Evolutionary conservation across 2,888 invertebrate genomes (phyloP), one percentile per base, ranked within the genome.

Genomic region (Abscondita cerata): DNA sequence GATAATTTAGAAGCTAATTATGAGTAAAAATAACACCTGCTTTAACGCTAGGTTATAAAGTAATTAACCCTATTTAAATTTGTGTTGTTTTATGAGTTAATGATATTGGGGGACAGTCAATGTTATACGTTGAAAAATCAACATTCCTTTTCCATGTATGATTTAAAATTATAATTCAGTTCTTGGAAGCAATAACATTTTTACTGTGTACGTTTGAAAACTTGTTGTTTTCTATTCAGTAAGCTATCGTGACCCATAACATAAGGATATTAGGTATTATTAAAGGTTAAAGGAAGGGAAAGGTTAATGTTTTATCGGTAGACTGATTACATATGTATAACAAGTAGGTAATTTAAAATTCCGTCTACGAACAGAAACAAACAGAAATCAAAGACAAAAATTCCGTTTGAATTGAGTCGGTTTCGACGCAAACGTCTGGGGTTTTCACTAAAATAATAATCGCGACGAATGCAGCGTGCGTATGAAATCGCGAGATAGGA

Each of bases 401-500:
- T 56, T 56, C 56, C 50, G 56, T 56, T 56, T 56, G 56, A 56
- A 56, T 56, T 31, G 50, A 56, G 50, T n/a, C 50, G 50, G 56
- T 50, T 56, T 56, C 50, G 31, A 50, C 40, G 56, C 56, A 56
- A 59, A 59, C 58, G 52, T 62, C 58, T 50, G 50, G 15, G 18
- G 48, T 41, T 41, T 47, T 52, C 48, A 44, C 19, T 59, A 69
- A 56, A 56, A 67, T 67, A 64, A 65, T 64, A 69, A 66, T 67
- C 64, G 63, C 66, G 65, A 62, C 67, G 58, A 60, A 66, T 63
- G 56, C 66, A 70, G 67, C 59, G 68, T 62, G 68, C 70, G 70
- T 67, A 64, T 69, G 65, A 72, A 72, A 72, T 72, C 70, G 68
- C 62, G 47, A 71, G 71, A 72, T 72, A 70, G 69, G 68, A 70